Percentiles rank a stretch among this genome's conserved stretches.
Conservation (phyloP, 2,888 invertebrate genomes). For the Tenthredo livida region DNA sequence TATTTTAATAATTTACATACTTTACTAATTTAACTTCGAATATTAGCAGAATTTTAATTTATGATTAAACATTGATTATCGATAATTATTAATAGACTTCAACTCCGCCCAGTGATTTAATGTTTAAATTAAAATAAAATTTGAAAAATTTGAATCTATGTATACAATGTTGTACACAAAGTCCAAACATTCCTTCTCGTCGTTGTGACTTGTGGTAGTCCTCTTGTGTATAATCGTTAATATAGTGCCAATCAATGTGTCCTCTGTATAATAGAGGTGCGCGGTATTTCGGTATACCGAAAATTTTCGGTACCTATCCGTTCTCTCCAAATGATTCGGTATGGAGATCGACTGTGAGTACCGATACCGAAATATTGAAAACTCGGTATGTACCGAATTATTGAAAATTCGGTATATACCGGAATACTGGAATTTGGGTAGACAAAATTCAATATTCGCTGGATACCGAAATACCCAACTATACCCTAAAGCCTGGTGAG, state of each 20-base stretch:
- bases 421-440: too few species aligned
- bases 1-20: background rate
- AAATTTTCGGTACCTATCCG: too few species aligned
- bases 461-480: too few species aligned
- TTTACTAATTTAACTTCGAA: background rate
- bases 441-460: too few species aligned
- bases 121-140: background rate
- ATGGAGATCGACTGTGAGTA: too few species aligned
- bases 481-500: too few species aligned
- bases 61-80: background rate
- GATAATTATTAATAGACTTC: background rate
- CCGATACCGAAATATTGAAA: too few species aligned
- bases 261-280: too few species aligned
- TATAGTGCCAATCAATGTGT: background rate
- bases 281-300: too few species aligned
- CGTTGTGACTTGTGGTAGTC: background rate
- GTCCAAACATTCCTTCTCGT: background rate
- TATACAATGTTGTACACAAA: background rate
- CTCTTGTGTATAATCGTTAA: background rate
- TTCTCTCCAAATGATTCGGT: too few species aligned
- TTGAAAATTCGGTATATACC: too few species aligned
- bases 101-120: background rate
- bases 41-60: background rate
- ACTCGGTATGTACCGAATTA: too few species aligned
- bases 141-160: background rate